Conservation (phyloP, 23 tunicate species). For the Aplidium turbinatum region DNA sequence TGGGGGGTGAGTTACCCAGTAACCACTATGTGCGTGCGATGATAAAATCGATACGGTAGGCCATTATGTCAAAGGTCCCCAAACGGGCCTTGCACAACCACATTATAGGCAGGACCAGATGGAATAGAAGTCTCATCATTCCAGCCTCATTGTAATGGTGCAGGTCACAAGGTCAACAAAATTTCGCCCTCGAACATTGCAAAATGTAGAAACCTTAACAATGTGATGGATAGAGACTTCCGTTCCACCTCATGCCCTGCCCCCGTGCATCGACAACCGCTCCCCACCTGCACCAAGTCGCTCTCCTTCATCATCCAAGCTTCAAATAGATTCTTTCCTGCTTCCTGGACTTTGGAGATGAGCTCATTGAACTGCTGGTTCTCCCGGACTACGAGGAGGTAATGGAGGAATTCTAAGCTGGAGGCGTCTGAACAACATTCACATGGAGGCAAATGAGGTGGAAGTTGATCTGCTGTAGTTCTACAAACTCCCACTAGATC, state of each 20-base stretch:
- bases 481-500: no score
- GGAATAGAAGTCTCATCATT: no score
- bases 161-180: no score
- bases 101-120: no score
- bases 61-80: background rate
- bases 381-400: constrained; percentile 54
- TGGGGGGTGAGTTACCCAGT: background rate
- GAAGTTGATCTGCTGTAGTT: no score
- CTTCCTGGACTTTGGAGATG: constrained; percentile 49
- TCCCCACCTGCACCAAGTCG: constrained; percentile 83
- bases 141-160: no score
- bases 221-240: no score
- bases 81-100: background rate
- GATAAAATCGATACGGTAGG: background rate
- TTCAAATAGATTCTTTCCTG: constrained; percentile 84
- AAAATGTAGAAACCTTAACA: no score
- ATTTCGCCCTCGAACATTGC: no score
- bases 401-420: constrained; percentile 29
- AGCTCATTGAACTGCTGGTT: constrained; percentile 62
- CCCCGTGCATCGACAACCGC: no score
- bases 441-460: no score
- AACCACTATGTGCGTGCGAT: background rate
- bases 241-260: no score
- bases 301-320: constrained; percentile 86
- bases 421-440: constrained; percentile 3